Conservation (phyloP, 2,888 invertebrate species). For the Monoplex corrugatus region DNA sequence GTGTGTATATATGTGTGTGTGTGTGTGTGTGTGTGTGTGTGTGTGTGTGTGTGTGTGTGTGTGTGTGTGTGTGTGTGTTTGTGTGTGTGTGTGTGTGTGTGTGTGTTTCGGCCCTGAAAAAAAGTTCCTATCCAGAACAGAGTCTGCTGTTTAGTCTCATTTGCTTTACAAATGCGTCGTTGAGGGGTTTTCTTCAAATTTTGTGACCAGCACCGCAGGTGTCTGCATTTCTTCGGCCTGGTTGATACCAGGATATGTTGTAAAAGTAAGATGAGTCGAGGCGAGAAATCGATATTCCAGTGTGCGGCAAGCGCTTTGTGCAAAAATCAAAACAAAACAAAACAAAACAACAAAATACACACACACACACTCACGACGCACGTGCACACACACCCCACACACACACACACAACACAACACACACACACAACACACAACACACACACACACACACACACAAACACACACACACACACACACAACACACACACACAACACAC, state of each 20-base stretch:
- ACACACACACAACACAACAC: too few relatives aligned
- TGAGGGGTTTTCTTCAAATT: too few relatives aligned
- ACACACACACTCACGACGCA: background rate
- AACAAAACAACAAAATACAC: background rate
- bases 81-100: constrained; percentile 27
- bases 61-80: constrained; percentile 33
- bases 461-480: background rate
- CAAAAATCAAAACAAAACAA: too few relatives aligned
- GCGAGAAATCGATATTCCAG: background rate
- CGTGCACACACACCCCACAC: background rate
- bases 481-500: background rate
- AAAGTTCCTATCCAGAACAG: background rate
- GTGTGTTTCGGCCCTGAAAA: background rate
- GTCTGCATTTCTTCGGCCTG: too few relatives aligned
- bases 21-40: background rate
- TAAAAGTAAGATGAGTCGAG: background rate
- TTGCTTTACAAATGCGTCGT: too few relatives aligned
- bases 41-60: constrained; percentile 35
- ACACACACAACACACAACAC: too few relatives aligned
- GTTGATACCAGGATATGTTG: too few relatives aligned
- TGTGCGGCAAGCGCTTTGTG: too few relatives aligned
- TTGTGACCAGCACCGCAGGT: too few relatives aligned
- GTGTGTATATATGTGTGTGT: constrained; percentile 8
- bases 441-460: too few relatives aligned
- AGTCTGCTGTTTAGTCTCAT: background rate